phyloP scores from a whole-genome alignment of 2,113 vertebrate genomes.

The Okapia johnstoni region DNA sequence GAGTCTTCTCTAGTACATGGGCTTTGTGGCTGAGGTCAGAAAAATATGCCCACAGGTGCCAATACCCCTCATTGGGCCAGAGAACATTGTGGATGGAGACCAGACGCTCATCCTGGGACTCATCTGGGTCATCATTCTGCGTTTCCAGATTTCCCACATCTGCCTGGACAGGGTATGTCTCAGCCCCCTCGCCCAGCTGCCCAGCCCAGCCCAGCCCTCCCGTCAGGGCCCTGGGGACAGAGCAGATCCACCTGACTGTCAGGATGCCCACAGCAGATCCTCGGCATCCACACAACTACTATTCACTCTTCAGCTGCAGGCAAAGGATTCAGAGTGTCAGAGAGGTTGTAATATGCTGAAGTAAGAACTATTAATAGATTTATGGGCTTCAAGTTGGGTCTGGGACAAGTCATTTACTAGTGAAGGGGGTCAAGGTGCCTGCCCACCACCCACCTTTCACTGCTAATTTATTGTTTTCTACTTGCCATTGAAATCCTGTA shows the following conservation, averaged over 20 bases:
- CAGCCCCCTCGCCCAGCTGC: neutral
- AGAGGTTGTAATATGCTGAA: neutral
- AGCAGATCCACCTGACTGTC: neutral
- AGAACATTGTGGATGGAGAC: slow-evolving; percentile 94
- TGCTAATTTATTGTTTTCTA: neutral
- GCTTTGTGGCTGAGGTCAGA: neutral
- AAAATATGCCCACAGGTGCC: slow-evolving; percentile 81
- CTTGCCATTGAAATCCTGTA: neutral
- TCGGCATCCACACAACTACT: neutral
- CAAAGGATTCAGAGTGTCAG: neutral
- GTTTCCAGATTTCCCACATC: slow-evolving; percentile 92
- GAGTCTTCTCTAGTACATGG: neutral
- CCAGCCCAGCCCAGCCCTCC: neutral
- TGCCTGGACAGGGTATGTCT: slow-evolving; percentile 86
- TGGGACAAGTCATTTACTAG: neutral
- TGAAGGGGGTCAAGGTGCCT: neutral
- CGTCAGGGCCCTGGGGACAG: neutral
- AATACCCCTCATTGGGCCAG: slow-evolving; percentile 92
- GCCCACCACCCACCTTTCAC: too few relatives aligned
- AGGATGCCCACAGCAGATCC: neutral
- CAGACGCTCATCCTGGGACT: slow-evolving; percentile 91
- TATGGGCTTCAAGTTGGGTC: neutral
- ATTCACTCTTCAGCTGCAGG: neutral
- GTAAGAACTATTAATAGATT: neutral
- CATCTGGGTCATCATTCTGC: slow-evolving; percentile 95